phyloP scores from a whole-genome alignment of 2,888 invertebrate genomes.

The Epinotia ramella region DNA sequence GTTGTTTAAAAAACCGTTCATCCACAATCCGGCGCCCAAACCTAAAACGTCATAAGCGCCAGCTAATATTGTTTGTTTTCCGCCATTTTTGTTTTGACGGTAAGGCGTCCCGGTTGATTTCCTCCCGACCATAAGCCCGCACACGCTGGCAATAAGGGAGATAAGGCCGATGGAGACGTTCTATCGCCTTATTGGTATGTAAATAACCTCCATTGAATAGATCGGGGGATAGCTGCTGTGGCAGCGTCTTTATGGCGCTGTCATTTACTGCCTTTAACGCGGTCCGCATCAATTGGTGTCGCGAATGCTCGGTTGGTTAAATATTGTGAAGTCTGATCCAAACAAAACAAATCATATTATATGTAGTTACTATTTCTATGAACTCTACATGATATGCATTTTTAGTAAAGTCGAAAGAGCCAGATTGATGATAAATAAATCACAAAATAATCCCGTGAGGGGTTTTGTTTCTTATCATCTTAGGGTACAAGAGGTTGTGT shows the following conservation, averaged over 20 bases:
- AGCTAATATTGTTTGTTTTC: slow-evolving; percentile 10
- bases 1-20: slow-evolving; percentile 75
- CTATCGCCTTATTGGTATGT: slow-evolving; percentile 82
- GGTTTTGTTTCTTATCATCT: no score
- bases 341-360: not conserved
- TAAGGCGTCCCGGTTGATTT: slow-evolving; percentile 72
- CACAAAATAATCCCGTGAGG: no score
- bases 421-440: no score
- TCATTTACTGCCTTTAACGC: slow-evolving; percentile 55
- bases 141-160: slow-evolving; percentile 78
- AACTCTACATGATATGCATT: no score
- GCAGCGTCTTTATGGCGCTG: slow-evolving; percentile 75
- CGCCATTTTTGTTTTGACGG: slow-evolving; percentile 4
- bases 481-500: no score
- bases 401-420: no score
- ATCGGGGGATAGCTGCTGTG: slow-evolving; percentile 78
- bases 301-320: slow-evolving; percentile 3
- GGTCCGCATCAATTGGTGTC: slow-evolving; percentile 31
- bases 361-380: no score
- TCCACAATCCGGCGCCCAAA: slow-evolving; percentile 45
- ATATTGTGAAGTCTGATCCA: not conserved
- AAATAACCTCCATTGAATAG: slow-evolving; percentile 81
- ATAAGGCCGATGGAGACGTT: slow-evolving; percentile 71
- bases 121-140: slow-evolving; percentile 76
- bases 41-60: slow-evolving; percentile 13